A percentile compares a stretch with the other conserved stretches of the same genome.
Evolutionary conservation across 2,113 vertebrate genomes (phyloP).

Genomic region (Guaruba guarouba): DNA sequence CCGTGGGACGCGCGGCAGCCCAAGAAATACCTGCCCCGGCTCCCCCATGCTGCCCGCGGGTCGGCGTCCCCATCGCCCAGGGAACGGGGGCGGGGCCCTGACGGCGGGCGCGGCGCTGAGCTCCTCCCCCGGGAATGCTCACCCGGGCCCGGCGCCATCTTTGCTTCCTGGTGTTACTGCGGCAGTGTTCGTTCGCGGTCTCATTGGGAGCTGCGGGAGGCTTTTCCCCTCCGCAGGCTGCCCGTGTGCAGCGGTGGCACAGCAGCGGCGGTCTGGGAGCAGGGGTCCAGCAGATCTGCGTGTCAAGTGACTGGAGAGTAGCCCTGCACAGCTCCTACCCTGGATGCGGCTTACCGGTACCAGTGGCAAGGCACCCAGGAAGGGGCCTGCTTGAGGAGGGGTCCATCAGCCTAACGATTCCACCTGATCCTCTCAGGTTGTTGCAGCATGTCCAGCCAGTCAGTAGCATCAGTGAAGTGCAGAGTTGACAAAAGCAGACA

Average conservation of each 20-base stretch:
- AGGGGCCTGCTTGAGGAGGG: too few relatives aligned
- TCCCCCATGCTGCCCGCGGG: not conserved
- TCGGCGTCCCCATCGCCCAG: not conserved
- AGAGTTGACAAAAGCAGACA: not conserved
- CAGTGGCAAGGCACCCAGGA: not conserved
- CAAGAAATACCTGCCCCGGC: not conserved
- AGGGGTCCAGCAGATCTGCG: too few relatives aligned
- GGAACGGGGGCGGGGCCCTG: not conserved
- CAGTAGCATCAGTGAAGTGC: rapidly evolving
- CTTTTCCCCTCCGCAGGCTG: not conserved
- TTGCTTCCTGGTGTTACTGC: rapidly evolving
- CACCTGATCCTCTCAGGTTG: rapidly evolving
- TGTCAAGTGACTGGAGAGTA: not conserved
- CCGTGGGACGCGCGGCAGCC: too few relatives aligned
- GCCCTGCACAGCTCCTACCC: not conserved
- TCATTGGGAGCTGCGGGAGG: rapidly evolving
- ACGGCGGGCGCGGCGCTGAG: too few relatives aligned
- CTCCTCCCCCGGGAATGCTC: not conserved
- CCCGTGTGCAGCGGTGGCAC: not conserved
- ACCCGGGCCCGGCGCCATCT: not conserved
- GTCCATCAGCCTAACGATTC: rapidly evolving
- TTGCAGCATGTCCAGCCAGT: rapidly evolving
- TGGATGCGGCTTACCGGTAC: rapidly evolving
- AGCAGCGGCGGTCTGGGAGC: not conserved
- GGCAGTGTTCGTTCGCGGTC: rapidly evolving